Evolutionary conservation across 2,888 invertebrate species (phyloP), one percentile per base, ranked within the genome.

Genomic region (Himalopsyche tibetana): DNA sequence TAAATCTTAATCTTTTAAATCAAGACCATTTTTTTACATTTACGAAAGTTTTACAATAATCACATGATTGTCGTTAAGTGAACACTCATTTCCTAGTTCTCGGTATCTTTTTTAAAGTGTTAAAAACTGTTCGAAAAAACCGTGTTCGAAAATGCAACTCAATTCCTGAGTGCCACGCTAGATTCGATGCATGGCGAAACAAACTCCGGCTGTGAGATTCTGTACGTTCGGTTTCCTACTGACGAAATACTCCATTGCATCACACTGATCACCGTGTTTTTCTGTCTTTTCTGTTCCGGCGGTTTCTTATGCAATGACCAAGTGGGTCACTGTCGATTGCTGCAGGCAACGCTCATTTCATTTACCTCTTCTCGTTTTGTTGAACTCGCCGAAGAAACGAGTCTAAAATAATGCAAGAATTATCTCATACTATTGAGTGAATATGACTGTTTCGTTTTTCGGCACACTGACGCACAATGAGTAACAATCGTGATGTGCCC

Each of bases 281-380:
- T 74, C 74, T 74, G 19, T 12, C 74, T 36, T 5, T 36, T 74
- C 28, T 36, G 74, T 74, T 74, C 74, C 74, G 74, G 36, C 36
- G 15, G 36, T 15, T 74, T 74, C 74, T 74, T 74, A 74, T 74
- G 74, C 74, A 74, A 74, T 38, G 36, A 12, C 28, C 36, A 74
- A 36, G 74, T 74, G 74, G 74, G 74, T 74, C 74, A 74, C 74
- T 74, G 74, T 74, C 74, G 74, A 74, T 74, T 38, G 74, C 74
- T 74, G 74, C 74, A 74, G 74, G 36, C 74, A 15, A 15, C 51
- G 51, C 2, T 36, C 19, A 4, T 36, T 74, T 74, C 9, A 3
- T 69, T 28, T 28, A 69, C 28, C 74, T 74, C 74, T 74, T 74
- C 38, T 74, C 74, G 15, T 36, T 36, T 36, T 36, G 19, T 36